phyloP scores from a whole-genome alignment of 1,140 invertebrate species.

The Drosophila novamexicana region DNA sequence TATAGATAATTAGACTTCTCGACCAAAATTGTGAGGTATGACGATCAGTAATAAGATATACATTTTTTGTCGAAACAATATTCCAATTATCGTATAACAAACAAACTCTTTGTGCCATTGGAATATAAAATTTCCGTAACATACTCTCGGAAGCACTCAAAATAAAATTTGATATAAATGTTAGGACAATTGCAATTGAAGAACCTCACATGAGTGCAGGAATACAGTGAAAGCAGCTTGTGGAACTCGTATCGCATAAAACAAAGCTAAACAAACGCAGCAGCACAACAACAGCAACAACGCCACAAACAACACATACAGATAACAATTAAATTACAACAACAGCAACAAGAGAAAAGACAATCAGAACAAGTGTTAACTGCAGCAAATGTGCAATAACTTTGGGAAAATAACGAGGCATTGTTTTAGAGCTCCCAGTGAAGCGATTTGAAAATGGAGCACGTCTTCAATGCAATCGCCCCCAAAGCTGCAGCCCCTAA shows the following conservation, averaged over 20 bases:
- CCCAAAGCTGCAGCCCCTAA: neutral
- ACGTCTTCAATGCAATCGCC: constrained; percentile 43
- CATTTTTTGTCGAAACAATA: no score
- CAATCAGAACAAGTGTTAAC: constrained; percentile 66
- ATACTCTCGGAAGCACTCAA: no score
- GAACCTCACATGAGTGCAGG: neutral
- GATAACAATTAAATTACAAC: constrained; percentile 62
- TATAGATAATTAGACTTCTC: no score
- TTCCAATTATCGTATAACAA: no score
- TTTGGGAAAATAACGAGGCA: constrained; percentile 49
- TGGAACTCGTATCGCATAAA: constrained; percentile 1
- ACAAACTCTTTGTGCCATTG: no score
- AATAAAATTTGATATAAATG: neutral
- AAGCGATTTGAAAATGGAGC: constrained; percentile 48
- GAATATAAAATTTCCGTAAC: no score
- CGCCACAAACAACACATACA: constrained; percentile 19
- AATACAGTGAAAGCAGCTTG: neutral
- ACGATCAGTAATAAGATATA: no score
- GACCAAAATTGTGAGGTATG: no score
- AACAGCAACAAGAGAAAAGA: constrained; percentile 28
- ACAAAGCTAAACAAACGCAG: neutral
- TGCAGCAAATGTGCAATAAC: constrained; percentile 71
- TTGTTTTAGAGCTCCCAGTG: constrained; percentile 59
- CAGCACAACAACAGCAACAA: constrained; percentile 19
- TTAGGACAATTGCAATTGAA: neutral